Evolutionary conservation across 1,140 invertebrate species (phyloP).

Genomic region (Trialeurodes vaporariorum): DNA sequence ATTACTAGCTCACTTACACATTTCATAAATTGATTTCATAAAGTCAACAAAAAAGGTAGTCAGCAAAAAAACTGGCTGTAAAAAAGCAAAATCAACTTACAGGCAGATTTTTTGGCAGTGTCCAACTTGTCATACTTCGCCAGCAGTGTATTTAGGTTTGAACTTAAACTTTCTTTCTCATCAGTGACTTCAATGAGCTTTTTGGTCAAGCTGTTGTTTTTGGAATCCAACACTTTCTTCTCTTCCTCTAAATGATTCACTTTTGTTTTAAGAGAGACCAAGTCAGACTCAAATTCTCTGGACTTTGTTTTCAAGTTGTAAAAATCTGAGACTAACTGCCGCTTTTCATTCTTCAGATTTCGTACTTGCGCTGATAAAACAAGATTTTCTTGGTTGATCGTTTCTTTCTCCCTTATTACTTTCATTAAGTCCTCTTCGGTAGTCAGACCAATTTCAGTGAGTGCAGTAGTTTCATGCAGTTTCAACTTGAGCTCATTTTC

Average conservation of each 20-base stretch:
- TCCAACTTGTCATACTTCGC: not conserved
- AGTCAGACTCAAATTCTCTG: not conserved
- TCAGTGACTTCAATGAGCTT: not conserved
- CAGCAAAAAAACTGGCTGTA: too few relatives aligned
- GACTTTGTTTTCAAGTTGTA: not conserved
- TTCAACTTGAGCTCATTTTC: not conserved
- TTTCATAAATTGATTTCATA: too few relatives aligned
- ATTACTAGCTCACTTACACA: too few relatives aligned
- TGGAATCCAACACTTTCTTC: not conserved
- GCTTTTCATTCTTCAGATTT: not conserved
- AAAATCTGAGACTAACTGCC: not conserved
- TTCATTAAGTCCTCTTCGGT: not conserved
- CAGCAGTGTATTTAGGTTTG: not conserved
- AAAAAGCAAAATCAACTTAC: not conserved
- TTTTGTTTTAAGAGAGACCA: not conserved
- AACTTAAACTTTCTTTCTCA: not conserved
- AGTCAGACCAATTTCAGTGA: not conserved
- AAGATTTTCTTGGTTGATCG: not conserved
- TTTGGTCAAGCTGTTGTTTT: not conserved
- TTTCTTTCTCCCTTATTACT: not conserved
- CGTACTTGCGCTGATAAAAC: not conserved
- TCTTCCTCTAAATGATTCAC: not conserved
- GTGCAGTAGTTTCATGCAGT: not conserved
- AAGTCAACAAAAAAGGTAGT: too few relatives aligned
- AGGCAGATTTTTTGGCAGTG: not conserved